Evolutionary conservation across 92 coral and sea anemone species (phyloP).

Genomic region (Isaurus tuberculatus): DNA sequence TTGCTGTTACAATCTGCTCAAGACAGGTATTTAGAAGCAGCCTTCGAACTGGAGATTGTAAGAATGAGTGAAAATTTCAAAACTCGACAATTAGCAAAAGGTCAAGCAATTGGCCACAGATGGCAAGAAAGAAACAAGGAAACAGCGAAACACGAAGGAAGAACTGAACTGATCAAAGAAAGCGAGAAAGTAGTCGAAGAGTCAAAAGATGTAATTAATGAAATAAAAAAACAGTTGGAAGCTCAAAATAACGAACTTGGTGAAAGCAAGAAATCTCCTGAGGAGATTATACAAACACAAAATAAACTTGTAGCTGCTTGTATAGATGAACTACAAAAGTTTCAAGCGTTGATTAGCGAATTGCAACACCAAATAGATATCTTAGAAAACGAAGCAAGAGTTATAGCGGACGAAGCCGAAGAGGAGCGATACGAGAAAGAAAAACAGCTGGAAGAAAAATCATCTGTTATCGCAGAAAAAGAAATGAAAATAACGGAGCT

Average conservation of each 20-base stretch:
- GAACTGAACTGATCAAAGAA: constrained; percentile 15
- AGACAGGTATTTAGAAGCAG: constrained; percentile 37
- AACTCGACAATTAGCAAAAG: constrained; percentile 17
- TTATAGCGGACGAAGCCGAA: neutral
- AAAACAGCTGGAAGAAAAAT: too few species aligned
- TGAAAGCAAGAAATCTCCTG: constrained; percentile 10
- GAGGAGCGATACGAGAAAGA: too few species aligned
- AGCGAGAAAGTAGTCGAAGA: constrained; percentile 11
- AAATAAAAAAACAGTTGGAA: constrained; percentile 24
- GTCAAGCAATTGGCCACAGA: neutral
- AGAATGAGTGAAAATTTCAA: neutral
- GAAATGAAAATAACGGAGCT: too few species aligned
- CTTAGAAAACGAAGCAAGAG: constrained; percentile 53
- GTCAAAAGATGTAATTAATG: neutral
- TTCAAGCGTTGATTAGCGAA: constrained; percentile 48
- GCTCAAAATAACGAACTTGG: too few species aligned
- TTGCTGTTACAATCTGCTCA: constrained; percentile 59
- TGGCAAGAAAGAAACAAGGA: constrained; percentile 18
- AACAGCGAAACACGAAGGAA: neutral
- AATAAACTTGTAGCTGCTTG: constrained; percentile 29
- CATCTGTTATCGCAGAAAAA: too few species aligned
- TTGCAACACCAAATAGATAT: constrained; percentile 57
- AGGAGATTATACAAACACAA: constrained; percentile 14
- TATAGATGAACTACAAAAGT: constrained; percentile 58
- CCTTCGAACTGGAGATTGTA: constrained; percentile 28